Evolutionary conservation across 1,140 invertebrate genomes (phyloP).

Genomic region (Drosophila lowei): DNA sequence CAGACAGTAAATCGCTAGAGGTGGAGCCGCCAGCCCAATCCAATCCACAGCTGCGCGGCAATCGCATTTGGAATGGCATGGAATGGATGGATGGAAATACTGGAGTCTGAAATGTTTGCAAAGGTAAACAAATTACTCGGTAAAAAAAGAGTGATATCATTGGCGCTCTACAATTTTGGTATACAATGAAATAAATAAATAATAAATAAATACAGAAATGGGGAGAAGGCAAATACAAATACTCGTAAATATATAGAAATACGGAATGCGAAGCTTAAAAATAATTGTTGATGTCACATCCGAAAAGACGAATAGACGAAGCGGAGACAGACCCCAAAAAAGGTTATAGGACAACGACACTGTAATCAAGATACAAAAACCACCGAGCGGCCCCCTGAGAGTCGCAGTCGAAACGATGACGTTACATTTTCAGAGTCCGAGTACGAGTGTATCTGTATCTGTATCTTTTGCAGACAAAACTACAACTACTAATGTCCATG

Average conservation of each 20-base stretch:
- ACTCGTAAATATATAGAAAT: slow-evolving; percentile 48
- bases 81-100: neutral
- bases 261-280: slow-evolving; percentile 66
- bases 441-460: no score
- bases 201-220: slow-evolving; percentile 70
- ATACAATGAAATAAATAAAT: slow-evolving; percentile 54
- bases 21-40: no score
- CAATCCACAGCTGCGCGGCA: neutral
- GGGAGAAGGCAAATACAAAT: slow-evolving; percentile 31
- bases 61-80: slow-evolving; percentile 1
- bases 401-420: slow-evolving; percentile 37
- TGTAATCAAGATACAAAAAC: slow-evolving; percentile 43
- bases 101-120: slow-evolving; percentile 16
- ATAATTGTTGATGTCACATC: slow-evolving; percentile 79
- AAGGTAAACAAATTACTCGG: slow-evolving; percentile 66
- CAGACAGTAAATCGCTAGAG: slow-evolving; percentile 16
- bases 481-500: neutral
- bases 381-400: slow-evolving; percentile 13
- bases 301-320: slow-evolving; percentile 23
- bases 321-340: slow-evolving; percentile 45
- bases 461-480: slow-evolving; percentile 41
- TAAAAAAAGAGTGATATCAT: slow-evolving; percentile 63
- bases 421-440: slow-evolving; percentile 1
- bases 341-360: slow-evolving; percentile 79
- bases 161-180: slow-evolving; percentile 66